These are phyloP conservation scores for Alethe diademata DNA, from an alignment of 2,113 vertebrate genomes.

Conservation along the genomic window DNA sequence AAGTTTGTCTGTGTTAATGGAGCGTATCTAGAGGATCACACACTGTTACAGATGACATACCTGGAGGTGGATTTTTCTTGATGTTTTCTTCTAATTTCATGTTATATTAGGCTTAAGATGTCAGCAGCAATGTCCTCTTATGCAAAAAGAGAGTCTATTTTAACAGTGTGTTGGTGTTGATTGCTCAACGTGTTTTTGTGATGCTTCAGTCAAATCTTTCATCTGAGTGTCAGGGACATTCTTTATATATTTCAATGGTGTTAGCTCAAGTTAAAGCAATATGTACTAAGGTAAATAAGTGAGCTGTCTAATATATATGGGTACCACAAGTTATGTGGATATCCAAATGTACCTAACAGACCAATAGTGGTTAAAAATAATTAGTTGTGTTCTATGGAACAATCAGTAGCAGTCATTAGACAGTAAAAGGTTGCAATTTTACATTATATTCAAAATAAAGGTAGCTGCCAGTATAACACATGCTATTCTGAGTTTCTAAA, in stretches of 20 bases:
- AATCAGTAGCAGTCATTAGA: neutral
- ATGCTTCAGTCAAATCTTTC: slow-evolving; percentile 40
- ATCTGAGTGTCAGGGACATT: neutral
- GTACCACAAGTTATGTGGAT: neutral
- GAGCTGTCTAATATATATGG: neutral
- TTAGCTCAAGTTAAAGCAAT: neutral
- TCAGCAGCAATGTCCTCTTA: slow-evolving; percentile 31
- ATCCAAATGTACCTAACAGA: neutral
- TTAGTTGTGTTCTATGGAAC: neutral
- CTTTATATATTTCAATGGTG: neutral
- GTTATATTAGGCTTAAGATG: slow-evolving; percentile 30
- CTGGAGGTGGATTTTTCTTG: slow-evolving; percentile 49
- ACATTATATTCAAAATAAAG: neutral
- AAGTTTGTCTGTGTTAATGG: neutral
- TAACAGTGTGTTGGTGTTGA: slow-evolving; percentile 43
- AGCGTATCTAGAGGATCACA: neutral
- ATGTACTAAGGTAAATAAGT: neutral
- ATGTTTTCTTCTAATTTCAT: slow-evolving; percentile 47
- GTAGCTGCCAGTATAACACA: neutral
- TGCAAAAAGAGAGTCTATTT: slow-evolving; percentile 36
- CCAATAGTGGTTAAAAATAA: neutral
- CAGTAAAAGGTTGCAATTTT: neutral
- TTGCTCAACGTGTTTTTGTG: neutral
- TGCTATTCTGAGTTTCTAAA: neutral
- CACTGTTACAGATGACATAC: neutral